phyloP scores from a whole-genome alignment of 2,888 invertebrate species.

The Stenodera caucasica region DNA sequence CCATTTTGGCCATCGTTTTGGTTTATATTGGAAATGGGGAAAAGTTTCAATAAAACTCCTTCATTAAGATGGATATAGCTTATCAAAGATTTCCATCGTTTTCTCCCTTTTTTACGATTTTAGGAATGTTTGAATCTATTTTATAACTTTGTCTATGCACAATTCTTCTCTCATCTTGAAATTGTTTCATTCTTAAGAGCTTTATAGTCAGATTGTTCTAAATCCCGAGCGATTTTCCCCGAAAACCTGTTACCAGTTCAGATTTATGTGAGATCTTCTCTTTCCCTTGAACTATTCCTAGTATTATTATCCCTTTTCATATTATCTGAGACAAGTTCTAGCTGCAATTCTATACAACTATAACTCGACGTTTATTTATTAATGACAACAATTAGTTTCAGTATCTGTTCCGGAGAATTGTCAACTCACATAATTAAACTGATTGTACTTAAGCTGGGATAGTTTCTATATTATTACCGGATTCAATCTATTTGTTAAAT shows the following conservation, averaged over 20 bases:
- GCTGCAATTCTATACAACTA: background rate
- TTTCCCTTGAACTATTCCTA: background rate
- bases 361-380: background rate
- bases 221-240: background rate
- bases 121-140: background rate
- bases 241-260: constrained; percentile 5
- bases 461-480: background rate
- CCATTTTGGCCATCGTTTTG: no score
- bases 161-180: background rate
- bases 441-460: background rate
- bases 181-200: constrained; percentile 7
- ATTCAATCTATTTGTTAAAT: background rate
- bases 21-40: background rate
- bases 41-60: background rate
- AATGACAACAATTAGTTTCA: background rate
- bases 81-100: background rate
- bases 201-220: constrained; percentile 3
- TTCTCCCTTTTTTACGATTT: background rate
- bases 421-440: background rate
- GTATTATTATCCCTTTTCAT: background rate
- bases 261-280: constrained; percentile 5
- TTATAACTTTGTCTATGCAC: background rate
- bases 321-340: background rate
- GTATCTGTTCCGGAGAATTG: background rate
- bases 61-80: background rate